Evolutionary conservation across 2,888 invertebrate genomes (phyloP).

Genomic region (Baccha elongata): DNA sequence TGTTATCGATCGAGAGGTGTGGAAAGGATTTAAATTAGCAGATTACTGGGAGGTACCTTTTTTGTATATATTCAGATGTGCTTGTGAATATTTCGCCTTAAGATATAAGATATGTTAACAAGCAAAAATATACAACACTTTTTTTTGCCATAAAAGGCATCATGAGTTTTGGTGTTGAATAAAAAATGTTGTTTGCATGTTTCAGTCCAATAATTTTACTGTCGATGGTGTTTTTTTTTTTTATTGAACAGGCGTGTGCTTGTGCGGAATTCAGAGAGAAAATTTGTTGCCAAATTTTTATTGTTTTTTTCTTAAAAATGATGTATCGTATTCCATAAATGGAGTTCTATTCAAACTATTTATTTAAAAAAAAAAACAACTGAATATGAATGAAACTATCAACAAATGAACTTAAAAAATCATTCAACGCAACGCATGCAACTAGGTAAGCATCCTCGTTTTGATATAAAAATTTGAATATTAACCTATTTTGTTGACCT

Average conservation of each 20-base stretch:
- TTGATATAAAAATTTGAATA: not conserved
- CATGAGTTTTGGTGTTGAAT: not conserved
- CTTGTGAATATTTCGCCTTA: not conserved
- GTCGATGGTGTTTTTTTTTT: not conserved
- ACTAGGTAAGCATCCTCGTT: not conserved
- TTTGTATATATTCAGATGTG: not conserved
- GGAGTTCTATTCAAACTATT: too few relatives aligned
- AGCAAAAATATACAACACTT: not conserved
- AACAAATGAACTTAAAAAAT: too few relatives aligned
- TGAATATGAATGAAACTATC: too few relatives aligned
- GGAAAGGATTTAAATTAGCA: constrained; percentile 8
- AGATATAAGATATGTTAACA: constrained; percentile 2
- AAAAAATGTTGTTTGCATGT: not conserved
- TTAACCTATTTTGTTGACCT: constrained; percentile 34
- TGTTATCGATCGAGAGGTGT: constrained; percentile 14
- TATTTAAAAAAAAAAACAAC: too few relatives aligned
- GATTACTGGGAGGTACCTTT: constrained; percentile 6
- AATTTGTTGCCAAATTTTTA: too few relatives aligned
- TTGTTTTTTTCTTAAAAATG: too few relatives aligned
- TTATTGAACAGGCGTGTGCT: not conserved
- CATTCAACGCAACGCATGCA: too few relatives aligned
- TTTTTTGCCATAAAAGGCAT: not conserved
- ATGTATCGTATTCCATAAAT: too few relatives aligned
- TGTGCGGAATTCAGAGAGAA: constrained; percentile 2
- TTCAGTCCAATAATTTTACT: not conserved